phyloP scores from a whole-genome alignment of 2,888 invertebrate species.

The Plagodis dolabraria region DNA sequence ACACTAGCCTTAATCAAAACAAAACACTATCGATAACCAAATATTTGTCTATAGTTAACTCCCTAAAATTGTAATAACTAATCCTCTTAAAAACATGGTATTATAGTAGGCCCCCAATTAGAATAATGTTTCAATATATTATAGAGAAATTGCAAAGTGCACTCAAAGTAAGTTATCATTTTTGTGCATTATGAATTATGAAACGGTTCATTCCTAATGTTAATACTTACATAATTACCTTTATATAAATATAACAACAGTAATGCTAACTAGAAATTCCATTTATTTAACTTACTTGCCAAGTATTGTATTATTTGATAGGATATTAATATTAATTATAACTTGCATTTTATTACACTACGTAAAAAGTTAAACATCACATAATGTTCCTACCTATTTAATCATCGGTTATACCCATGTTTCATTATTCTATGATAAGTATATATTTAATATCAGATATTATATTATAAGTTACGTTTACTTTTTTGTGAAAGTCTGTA shows the following conservation, averaged over 20 bases:
- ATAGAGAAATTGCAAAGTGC: slow-evolving; percentile 37
- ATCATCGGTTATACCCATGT: slow-evolving; percentile 54
- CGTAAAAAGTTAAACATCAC: slow-evolving; percentile 47
- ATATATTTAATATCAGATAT: slow-evolving; percentile 71
- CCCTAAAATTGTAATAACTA: not conserved
- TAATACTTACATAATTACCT: slow-evolving; percentile 27
- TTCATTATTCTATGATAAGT: slow-evolving; percentile 50
- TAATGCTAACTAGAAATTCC: slow-evolving; percentile 46
- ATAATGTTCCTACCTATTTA: slow-evolving; percentile 72
- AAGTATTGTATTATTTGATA: slow-evolving; percentile 62
- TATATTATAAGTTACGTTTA: slow-evolving; percentile 62
- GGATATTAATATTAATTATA: slow-evolving; percentile 43
- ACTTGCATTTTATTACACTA: slow-evolving; percentile 56
- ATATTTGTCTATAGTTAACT: slow-evolving; percentile 5
- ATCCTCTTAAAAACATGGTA: slow-evolving; percentile 1
- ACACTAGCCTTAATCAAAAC: not conserved
- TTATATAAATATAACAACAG: slow-evolving; percentile 21
- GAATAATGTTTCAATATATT: not conserved
- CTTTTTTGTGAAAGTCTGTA: slow-evolving; percentile 72
- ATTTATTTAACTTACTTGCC: slow-evolving; percentile 65
- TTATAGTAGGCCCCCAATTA: slow-evolving; percentile 2
- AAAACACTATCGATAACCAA: slow-evolving; percentile 14
- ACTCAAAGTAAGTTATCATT: slow-evolving; percentile 35
- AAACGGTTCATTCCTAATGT: slow-evolving; percentile 45
- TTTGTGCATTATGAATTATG: slow-evolving; percentile 14